phyloP scores from a whole-genome alignment of 2,113 vertebrate genomes.

The Pristiophorus japonicus region DNA sequence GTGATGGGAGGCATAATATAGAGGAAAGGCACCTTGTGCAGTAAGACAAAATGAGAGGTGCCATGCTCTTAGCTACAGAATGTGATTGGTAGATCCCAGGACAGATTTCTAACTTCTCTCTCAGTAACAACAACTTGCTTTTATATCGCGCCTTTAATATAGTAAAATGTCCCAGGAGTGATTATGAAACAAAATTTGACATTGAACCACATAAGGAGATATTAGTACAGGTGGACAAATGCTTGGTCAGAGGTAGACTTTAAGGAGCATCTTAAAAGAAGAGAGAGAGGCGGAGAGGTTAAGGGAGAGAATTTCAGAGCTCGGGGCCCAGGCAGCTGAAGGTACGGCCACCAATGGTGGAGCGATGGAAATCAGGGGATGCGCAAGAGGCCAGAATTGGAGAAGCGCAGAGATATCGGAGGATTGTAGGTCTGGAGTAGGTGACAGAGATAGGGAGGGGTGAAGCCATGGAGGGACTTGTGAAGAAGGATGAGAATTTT shows the following conservation, averaged over 20 bases:
- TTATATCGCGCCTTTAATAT: neutral
- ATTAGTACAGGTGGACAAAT: neutral
- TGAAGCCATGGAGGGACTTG: neutral
- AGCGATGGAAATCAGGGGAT: neutral
- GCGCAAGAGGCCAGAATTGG: neutral
- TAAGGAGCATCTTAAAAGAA: neutral
- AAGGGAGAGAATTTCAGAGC: neutral
- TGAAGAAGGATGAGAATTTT: neutral
- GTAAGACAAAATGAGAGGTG: neutral
- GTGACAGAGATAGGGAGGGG: neutral
- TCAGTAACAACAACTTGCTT: neutral
- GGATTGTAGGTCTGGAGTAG: neutral
- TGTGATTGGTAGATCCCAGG: neutral
- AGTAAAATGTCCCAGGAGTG: neutral
- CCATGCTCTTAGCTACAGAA: neutral
- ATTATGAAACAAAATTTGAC: neutral
- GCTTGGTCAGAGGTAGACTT: neutral
- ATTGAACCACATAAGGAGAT: too few relatives aligned
- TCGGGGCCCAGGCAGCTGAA: neutral
- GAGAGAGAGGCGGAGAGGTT: neutral
- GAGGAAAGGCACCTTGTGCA: neutral
- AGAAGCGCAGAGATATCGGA: neutral
- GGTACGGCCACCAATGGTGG: neutral
- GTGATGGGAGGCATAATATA: neutral
- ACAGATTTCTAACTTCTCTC: neutral